Evolutionary conservation across 30 jellyfish, hydroid and myxozoan species (phyloP).

Genomic region (Nemopilema nomurai): DNA sequence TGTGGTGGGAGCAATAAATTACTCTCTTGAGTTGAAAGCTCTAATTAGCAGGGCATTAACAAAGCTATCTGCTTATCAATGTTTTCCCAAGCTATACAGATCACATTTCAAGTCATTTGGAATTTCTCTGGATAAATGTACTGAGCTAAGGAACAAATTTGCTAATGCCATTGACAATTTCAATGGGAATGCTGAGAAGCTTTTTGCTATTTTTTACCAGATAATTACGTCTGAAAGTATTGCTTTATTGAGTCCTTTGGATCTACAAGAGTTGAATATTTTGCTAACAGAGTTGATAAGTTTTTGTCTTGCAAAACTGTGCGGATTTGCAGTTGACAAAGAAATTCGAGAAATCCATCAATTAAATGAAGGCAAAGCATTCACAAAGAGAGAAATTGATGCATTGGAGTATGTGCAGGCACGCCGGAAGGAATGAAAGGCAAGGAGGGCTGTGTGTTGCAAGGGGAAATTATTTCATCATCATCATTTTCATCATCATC

Average conservation of each 20-base stretch:
- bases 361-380: not conserved
- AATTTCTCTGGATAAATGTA: not conserved
- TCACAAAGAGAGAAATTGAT: not conserved
- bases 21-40: not conserved
- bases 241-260: not conserved
- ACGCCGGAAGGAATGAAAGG: slow-evolving; percentile 15
- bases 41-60: not conserved
- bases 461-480: not conserved
- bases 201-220: not conserved
- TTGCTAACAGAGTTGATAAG: not conserved
- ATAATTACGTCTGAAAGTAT: not conserved
- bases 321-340: not conserved
- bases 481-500: not conserved
- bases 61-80: not conserved
- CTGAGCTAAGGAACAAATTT: not conserved
- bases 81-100: not conserved
- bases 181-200: not conserved
- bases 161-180: not conserved
- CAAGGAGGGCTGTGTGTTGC: slow-evolving; percentile 13
- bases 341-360: not conserved
- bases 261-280: not conserved
- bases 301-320: not conserved
- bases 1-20: not conserved
- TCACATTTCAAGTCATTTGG: not conserved
- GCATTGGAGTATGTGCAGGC: slow-evolving; percentile 32